A percentile compares a stretch with the other conserved stretches of the same genome.
Conservation (phyloP, 2,113 vertebrate genomes). For the Leptobrachium leishanense region DNA sequence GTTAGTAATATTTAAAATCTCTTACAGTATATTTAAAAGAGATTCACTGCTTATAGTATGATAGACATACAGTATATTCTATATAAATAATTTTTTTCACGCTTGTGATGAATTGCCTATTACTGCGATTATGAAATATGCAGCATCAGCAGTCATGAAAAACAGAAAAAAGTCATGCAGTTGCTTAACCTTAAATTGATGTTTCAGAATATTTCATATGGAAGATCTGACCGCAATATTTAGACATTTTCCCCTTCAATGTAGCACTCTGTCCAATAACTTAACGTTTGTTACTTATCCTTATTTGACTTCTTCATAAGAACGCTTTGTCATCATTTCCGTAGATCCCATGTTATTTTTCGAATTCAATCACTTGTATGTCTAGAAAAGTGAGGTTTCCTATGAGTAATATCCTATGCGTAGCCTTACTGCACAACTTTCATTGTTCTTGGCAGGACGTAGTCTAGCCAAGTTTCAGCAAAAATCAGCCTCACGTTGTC, state of each 20-base stretch:
- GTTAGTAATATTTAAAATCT: too few species aligned
- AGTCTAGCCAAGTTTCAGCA: conserved; percentile 3
- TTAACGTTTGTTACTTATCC: conserved; percentile 24
- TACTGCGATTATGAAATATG: background rate
- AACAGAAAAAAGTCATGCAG: background rate
- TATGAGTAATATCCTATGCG: conserved; percentile 44
- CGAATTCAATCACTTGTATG: conserved; percentile 15
- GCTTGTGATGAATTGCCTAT: background rate
- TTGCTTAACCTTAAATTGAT: conserved; percentile 24
- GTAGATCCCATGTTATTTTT: conserved; percentile 12
- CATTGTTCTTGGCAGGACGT: conserved; percentile 19
- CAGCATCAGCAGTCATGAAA: conserved; percentile 11
- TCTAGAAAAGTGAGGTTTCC: conserved; percentile 25
- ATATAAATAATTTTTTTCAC: too few species aligned
- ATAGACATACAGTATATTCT: too few species aligned
- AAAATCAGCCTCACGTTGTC: background rate
- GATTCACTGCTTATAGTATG: too few species aligned
- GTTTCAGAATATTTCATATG: conserved; percentile 29
- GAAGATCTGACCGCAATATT: conserved; percentile 31
- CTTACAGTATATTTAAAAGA: too few species aligned
- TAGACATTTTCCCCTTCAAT: conserved; percentile 15
- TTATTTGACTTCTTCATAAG: conserved; percentile 28
- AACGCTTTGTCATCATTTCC: conserved; percentile 27
- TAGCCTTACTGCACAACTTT: conserved; percentile 13
- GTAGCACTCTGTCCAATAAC: conserved; percentile 3